phyloP scores from a whole-genome alignment of 2,888 invertebrate genomes.

The Dicyrtoma fusca region DNA sequence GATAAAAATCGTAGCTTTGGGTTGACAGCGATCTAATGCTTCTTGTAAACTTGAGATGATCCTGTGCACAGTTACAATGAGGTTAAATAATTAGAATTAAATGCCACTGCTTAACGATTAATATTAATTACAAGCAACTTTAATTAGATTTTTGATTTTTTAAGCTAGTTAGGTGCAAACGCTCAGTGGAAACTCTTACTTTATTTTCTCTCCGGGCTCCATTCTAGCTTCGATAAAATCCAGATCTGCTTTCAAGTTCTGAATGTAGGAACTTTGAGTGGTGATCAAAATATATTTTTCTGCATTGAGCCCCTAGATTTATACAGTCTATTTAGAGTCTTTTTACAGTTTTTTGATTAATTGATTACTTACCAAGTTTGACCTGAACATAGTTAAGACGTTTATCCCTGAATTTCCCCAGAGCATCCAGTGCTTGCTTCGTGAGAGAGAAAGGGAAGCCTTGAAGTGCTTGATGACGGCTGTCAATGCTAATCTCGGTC shows the following conservation, averaged over 20 bases:
- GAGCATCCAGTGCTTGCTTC: slow-evolving; percentile 74
- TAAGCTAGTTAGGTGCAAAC: too few relatives aligned
- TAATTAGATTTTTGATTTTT: too few relatives aligned
- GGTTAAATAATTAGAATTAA: not conserved
- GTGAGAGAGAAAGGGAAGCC: slow-evolving; percentile 89
- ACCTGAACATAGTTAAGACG: slow-evolving; percentile 87
- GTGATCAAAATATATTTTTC: slow-evolving; percentile 8
- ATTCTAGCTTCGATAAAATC: not conserved
- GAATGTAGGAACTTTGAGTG: not conserved
- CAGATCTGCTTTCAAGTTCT: slow-evolving; percentile 1
- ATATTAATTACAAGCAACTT: too few relatives aligned
- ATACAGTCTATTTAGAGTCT: too few relatives aligned
- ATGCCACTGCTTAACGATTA: too few relatives aligned
- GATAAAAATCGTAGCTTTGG: slow-evolving; percentile 6
- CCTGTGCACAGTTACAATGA: too few relatives aligned
- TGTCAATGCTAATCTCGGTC: slow-evolving; percentile 78
- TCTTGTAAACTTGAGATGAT: slow-evolving; percentile 21
- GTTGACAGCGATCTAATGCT: slow-evolving; percentile 16
- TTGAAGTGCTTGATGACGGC: slow-evolving; percentile 84
- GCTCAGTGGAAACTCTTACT: slow-evolving; percentile 7
- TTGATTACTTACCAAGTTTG: slow-evolving; percentile 70
- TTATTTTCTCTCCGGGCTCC: not conserved
- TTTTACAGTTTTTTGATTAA: too few relatives aligned
- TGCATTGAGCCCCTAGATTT: too few relatives aligned
- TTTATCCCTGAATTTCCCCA: slow-evolving; percentile 73